Conservation (phyloP, 2,888 invertebrate species). For the Opisthograptis luteolata region DNA sequence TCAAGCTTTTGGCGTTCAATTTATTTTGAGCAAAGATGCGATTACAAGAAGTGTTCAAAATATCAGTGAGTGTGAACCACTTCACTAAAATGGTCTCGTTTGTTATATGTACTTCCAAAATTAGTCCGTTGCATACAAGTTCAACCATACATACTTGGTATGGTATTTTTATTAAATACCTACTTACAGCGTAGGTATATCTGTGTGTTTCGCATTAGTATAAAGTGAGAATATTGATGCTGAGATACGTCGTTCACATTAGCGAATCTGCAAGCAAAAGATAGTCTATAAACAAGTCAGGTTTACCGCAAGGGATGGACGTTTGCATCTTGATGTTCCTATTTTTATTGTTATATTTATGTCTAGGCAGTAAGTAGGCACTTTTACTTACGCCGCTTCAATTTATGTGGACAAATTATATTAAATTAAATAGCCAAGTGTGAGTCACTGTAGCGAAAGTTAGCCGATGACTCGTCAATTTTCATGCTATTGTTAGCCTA, state of each 20-base stretch:
- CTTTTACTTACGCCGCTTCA: conserved; percentile 1
- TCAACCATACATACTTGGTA: not conserved
- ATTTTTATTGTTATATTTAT: not conserved
- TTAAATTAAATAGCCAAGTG: conserved; percentile 12
- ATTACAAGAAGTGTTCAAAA: too few relatives aligned
- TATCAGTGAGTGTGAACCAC: too few relatives aligned
- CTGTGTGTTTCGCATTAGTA: too few relatives aligned
- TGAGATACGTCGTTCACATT: too few relatives aligned
- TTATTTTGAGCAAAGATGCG: not conserved
- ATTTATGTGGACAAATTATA: conserved; percentile 4
- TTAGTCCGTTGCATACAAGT: not conserved
- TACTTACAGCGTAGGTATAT: too few relatives aligned
- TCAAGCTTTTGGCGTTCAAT: not conserved
- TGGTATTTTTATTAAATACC: too few relatives aligned
- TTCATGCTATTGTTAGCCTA: conserved; percentile 13
- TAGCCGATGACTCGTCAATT: conserved; percentile 18
- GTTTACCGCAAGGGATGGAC: not conserved
- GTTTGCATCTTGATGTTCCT: not conserved
- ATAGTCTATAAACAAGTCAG: too few relatives aligned
- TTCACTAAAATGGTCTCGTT: not conserved
- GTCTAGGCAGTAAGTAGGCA: not conserved
- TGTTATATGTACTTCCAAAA: too few relatives aligned
- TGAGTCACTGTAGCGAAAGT: conserved; percentile 25
- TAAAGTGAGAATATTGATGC: too few relatives aligned
- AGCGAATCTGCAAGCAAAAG: not conserved